phyloP scores from a whole-genome alignment of 1,140 invertebrate species.

The Trachelipus rathkii region DNA sequence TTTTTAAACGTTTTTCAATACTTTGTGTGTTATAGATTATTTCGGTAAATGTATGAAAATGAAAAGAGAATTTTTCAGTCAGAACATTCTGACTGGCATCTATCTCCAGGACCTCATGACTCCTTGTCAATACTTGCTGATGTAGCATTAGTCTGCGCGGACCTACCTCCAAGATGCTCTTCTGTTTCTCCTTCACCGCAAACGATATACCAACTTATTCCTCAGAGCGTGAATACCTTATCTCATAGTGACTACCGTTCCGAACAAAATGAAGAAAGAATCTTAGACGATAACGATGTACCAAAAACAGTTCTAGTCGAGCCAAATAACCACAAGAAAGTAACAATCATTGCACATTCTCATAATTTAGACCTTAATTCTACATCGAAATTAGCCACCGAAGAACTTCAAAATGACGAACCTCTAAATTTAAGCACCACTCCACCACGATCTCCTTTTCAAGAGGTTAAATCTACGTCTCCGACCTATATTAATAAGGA shows the following conservation, averaged over 20 bases:
- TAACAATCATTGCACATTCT: not conserved
- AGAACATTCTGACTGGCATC: not conserved
- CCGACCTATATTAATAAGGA: not conserved
- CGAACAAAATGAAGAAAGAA: not conserved
- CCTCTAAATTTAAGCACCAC: not conserved
- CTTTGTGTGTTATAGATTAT: not conserved
- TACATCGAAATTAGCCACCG: not conserved
- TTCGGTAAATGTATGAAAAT: not conserved
- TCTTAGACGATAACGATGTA: not conserved
- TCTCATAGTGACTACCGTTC: not conserved
- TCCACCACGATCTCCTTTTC: not conserved
- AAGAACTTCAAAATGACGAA: not conserved
- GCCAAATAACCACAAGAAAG: not conserved
- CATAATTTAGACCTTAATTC: not conserved
- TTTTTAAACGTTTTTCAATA: not conserved
- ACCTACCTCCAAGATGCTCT: slow-evolving; percentile 13
- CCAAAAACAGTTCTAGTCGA: not conserved
- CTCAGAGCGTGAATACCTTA: not conserved
- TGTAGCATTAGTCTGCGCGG: slow-evolving; percentile 21
- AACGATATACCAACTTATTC: not conserved
- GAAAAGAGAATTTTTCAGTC: not conserved
- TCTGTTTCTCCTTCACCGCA: not conserved
- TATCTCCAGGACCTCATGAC: slow-evolving; percentile 19
- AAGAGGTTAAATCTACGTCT: not conserved
- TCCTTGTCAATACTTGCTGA: slow-evolving; percentile 23